These are phyloP conservation scores for Anoplophora glabripennis DNA, from an alignment of 1,140 invertebrate genomes.

Conservation along the genomic window DNA sequence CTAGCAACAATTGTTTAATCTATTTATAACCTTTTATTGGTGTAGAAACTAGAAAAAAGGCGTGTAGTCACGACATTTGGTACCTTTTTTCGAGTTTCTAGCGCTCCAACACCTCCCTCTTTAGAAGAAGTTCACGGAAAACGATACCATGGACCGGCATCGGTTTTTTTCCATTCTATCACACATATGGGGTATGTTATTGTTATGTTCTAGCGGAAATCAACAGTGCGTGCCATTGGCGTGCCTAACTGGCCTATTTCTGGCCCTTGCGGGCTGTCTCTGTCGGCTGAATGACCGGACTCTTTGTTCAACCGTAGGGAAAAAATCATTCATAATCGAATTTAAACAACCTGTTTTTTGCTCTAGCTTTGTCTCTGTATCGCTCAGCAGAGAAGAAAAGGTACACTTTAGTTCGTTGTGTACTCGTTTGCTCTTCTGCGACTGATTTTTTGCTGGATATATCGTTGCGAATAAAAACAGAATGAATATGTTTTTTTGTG, in stretches of 20 bases:
- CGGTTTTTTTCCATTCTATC: slow-evolving; percentile 33
- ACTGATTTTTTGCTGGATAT: no score
- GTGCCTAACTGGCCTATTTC: not conserved
- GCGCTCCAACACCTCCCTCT: no score
- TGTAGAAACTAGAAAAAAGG: no score
- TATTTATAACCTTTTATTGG: no score
- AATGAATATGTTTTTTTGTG: no score
- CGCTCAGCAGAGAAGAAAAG: no score
- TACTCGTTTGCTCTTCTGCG: no score
- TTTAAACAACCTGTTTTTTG: slow-evolving; percentile 17
- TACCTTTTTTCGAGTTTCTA: no score
- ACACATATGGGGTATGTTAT: slow-evolving; percentile 47
- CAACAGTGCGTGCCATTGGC: slow-evolving; percentile 15
- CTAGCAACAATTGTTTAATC: no score
- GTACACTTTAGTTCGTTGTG: no score
- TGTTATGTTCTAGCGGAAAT: slow-evolving; percentile 41
- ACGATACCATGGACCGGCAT: slow-evolving; percentile 15
- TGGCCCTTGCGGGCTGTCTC: not conserved
- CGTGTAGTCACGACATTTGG: no score
- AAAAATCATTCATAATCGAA: slow-evolving; percentile 15
- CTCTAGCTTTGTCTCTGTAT: not conserved
- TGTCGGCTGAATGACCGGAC: slow-evolving; percentile 1
- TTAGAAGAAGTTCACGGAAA: not conserved
- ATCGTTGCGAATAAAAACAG: no score
- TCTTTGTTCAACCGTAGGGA: slow-evolving; percentile 16